Conservation (phyloP, 2,797 vertebrate species). For the Enteromius viviparus region DNA sequence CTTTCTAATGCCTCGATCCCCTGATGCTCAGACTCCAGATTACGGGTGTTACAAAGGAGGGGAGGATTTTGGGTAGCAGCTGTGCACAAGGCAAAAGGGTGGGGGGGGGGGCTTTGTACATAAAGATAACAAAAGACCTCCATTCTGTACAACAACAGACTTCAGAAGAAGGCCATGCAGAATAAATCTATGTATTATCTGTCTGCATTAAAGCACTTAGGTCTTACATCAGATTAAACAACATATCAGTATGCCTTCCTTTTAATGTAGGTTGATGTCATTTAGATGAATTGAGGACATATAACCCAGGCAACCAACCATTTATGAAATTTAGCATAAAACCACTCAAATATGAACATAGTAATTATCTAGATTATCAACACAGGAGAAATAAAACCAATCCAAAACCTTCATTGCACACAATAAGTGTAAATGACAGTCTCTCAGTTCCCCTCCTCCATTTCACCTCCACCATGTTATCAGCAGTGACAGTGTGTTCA, state of each 20-base stretch:
- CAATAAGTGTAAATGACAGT: neutral
- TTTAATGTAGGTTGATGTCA: neutral
- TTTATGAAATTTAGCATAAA: neutral
- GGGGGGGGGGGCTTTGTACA: constrained; percentile 32
- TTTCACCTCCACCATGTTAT: constrained; percentile 43
- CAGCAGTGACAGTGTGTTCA: constrained; percentile 59
- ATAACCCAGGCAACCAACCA: neutral
- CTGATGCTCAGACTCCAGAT: constrained; percentile 56
- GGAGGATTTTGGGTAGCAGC: constrained; percentile 34
- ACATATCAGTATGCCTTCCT: neutral
- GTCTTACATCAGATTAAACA: constrained; percentile 23
- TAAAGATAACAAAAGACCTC: constrained; percentile 49
- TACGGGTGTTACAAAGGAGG: constrained; percentile 10
- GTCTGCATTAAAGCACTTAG: constrained; percentile 18
- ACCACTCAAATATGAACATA: neutral
- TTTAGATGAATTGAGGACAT: neutral
- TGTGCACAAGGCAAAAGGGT: constrained; percentile 36
- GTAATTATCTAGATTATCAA: neutral
- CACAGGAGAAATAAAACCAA: neutral
- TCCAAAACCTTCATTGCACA: neutral
- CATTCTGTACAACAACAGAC: constrained; percentile 33
- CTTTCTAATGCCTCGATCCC: constrained; percentile 49
- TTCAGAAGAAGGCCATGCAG: constrained; percentile 34
- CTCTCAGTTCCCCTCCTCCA: constrained; percentile 3
- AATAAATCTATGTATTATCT: constrained; percentile 44